phyloP scores from a whole-genome alignment of 2,797 vertebrate species.

The Hirundo rustica region DNA sequence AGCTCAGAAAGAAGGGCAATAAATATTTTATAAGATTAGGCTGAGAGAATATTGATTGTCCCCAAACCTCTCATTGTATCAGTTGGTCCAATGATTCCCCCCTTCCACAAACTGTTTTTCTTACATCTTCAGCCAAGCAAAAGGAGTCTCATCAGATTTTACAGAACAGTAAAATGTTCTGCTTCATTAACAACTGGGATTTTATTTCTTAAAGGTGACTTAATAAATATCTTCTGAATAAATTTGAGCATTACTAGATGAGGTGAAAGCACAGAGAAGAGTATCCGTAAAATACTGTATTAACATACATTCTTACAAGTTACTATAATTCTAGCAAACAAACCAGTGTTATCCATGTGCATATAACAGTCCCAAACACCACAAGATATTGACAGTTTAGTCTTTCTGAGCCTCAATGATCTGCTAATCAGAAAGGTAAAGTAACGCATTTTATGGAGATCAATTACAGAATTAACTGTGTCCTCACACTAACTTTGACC shows the following conservation, averaged over 20 bases:
- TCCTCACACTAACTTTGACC: background rate
- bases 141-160: background rate
- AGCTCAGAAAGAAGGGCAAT: background rate
- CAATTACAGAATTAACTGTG: background rate
- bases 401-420: background rate
- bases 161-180: background rate
- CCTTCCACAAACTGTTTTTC: background rate
- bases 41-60: background rate
- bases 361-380: background rate
- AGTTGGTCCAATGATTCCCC: background rate
- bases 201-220: background rate
- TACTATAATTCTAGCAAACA: background rate
- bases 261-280: background rate
- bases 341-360: accelerated
- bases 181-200: background rate
- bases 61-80: background rate
- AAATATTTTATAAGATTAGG: background rate
- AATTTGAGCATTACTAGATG: background rate
- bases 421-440: background rate
- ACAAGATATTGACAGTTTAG: background rate
- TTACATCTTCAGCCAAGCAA: background rate
- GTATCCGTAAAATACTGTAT: background rate
- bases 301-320: background rate
- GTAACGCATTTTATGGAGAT: background rate
- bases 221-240: background rate